phyloP scores from a whole-genome alignment of 2,888 invertebrate species.

The Synanthedon vespiformis region DNA sequence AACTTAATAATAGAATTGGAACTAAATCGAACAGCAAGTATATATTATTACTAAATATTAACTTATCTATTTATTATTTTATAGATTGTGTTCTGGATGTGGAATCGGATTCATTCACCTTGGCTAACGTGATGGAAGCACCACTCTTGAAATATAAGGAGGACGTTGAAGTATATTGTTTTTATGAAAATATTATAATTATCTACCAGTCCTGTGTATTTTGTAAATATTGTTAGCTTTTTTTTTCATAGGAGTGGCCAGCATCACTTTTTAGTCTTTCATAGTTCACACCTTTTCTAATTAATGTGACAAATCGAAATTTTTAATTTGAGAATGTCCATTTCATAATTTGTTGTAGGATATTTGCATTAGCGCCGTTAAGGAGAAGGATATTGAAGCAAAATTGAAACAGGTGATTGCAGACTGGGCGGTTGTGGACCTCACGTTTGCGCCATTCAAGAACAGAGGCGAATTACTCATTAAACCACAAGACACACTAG shows the following conservation, averaged over 20 bases:
- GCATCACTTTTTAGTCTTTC: too few species aligned
- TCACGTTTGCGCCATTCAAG: constrained; percentile 82
- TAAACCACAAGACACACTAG: constrained; percentile 80
- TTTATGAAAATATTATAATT: background rate
- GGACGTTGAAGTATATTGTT: constrained; percentile 78
- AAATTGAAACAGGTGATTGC: constrained; percentile 84
- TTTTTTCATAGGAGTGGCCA: too few species aligned
- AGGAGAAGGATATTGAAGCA: constrained; percentile 91
- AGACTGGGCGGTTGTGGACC: constrained; percentile 82
- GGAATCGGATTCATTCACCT: constrained; percentile 81
- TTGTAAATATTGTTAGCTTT: background rate
- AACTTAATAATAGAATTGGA: too few species aligned
- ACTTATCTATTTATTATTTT: constrained; percentile 7
- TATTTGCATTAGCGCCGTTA: constrained; percentile 89
- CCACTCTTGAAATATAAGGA: constrained; percentile 85
- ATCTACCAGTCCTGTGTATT: too few species aligned
- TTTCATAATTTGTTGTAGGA: constrained; percentile 60
- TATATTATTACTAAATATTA: too few species aligned
- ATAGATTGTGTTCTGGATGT: constrained; percentile 78
- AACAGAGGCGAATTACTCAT: constrained; percentile 84
- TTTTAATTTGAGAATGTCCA: too few species aligned
- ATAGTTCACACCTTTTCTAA: too few species aligned
- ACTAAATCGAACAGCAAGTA: too few species aligned
- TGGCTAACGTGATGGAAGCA: constrained; percentile 87
- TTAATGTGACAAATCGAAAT: too few species aligned